Base-by-base conservation (phyloP, 2,797 vertebrate genomes). In the Trematomus bernacchii region DNA sequence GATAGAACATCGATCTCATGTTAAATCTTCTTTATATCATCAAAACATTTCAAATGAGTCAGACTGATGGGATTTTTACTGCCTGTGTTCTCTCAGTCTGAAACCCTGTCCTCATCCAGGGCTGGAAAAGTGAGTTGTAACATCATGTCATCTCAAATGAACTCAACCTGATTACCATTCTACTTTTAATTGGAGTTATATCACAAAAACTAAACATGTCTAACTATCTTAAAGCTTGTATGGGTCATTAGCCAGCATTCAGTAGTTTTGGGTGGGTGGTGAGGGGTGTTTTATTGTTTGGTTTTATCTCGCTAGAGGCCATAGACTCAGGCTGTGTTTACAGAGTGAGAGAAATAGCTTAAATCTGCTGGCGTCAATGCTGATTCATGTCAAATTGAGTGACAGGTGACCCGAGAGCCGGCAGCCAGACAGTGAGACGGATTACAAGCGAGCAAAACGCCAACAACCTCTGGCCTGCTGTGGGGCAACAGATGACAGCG, bases 361-460 rank as follows among this genome's bases (percentile, higher is more conserved):
- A 92, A 92, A 91, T 90, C 92, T 94, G 94, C 90, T 88, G 76
- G 76, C 86, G 89, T 85, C 93, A 55, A 86, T 85, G 91, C 89
- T 92, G 91, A 93, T 96, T 94, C 92, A 55, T 68, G 91, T 95
- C 94, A 95, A 71, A 66, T 10, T 92, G 95, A 95, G 91, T 95
- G 96, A 94, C 95, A 95, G 95, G 93, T 94, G 94, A 95, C 91
- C 92, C 92, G 89, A 85, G 92, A 94, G 91, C 95, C 86, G 86
- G 91, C 90, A 91, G 92, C 77, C 83, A 91, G 92, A 92, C 92
- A 93, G 82, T 83, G 89, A 91, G 92, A 94, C 85, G 91, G 92
- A 94, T 95, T 94, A 95, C 94, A 92, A 92, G 92, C 76, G 87
- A 93, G 91, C 89, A 90, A 92, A 93, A 89, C 86, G 87, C 85